phyloP scores from a whole-genome alignment of 2,113 vertebrate genomes.

The Daboia siamensis region DNA sequence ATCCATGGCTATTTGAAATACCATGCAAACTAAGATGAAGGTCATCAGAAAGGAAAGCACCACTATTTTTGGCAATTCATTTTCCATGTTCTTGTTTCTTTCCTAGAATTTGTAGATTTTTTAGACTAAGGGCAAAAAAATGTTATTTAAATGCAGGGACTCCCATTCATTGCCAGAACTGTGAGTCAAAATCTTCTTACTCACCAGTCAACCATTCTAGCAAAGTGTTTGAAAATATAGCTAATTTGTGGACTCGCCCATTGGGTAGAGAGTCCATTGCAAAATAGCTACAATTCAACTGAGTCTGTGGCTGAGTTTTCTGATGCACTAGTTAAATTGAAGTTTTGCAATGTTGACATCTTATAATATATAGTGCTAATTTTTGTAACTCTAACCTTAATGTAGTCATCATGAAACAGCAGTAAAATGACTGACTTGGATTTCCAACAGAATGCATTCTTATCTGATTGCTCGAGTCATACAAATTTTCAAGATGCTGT shows the following conservation, averaged over 20 bases:
- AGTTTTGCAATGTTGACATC: neutral
- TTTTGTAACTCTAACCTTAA: fast-evolving
- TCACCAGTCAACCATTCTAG: neutral
- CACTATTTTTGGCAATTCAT: neutral
- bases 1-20: neutral
- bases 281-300: neutral
- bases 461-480: constrained; percentile 22
- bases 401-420: neutral
- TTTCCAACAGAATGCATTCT: constrained; percentile 25
- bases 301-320: neutral
- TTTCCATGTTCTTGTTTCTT: neutral
- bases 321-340: neutral
- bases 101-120: neutral
- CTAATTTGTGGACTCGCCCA: fast-evolving
- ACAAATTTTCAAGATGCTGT: constrained; percentile 19
- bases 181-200: neutral
- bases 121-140: neutral
- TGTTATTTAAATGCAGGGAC: neutral
- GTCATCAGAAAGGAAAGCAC: neutral
- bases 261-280: neutral
- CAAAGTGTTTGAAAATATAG: neutral
- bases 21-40: neutral
- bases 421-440: neutral
- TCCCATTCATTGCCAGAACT: neutral
- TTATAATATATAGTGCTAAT: neutral